These are phyloP conservation scores for Dryobates pubescens DNA, from an alignment of 2,797 vertebrate species.

Conservation along the genomic window DNA sequence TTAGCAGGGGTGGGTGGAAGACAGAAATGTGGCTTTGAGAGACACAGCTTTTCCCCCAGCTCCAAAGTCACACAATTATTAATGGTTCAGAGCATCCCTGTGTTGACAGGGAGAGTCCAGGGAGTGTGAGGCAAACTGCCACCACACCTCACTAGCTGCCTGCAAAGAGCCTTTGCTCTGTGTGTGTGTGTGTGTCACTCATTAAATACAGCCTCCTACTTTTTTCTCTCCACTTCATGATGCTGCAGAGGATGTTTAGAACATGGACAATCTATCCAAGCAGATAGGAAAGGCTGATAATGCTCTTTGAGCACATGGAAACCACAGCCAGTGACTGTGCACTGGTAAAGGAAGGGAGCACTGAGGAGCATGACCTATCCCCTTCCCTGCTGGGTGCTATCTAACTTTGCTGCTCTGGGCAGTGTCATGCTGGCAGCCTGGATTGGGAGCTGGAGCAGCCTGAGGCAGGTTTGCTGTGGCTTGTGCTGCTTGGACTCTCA, in stretches of 20 bases:
- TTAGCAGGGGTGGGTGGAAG: not conserved
- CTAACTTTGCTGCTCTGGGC: not conserved
- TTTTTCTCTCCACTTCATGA: not conserved
- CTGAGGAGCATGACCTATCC: accelerated
- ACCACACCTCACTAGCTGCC: not conserved
- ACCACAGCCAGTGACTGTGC: not conserved
- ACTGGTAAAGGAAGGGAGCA: not conserved
- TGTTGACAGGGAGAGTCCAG: not conserved
- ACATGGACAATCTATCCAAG: not conserved
- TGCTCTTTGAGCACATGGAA: not conserved
- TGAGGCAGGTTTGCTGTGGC: not conserved
- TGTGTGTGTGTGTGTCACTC: not conserved
- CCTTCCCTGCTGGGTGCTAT: not conserved
- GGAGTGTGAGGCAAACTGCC: not conserved
- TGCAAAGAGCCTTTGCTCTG: not conserved
- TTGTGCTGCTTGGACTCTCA: not conserved
- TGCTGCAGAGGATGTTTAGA: not conserved
- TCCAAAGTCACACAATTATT: not conserved
- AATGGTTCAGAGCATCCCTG: not conserved
- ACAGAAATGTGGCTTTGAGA: not conserved
- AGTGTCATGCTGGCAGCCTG: not conserved
- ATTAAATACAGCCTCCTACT: not conserved
- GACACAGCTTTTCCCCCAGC: not conserved
- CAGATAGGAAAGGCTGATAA: not conserved
- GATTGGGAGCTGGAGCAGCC: not conserved